These are phyloP conservation scores for Conistra vaccinii DNA, from an alignment of 2,888 invertebrate genomes.

Conservation along the genomic window DNA sequence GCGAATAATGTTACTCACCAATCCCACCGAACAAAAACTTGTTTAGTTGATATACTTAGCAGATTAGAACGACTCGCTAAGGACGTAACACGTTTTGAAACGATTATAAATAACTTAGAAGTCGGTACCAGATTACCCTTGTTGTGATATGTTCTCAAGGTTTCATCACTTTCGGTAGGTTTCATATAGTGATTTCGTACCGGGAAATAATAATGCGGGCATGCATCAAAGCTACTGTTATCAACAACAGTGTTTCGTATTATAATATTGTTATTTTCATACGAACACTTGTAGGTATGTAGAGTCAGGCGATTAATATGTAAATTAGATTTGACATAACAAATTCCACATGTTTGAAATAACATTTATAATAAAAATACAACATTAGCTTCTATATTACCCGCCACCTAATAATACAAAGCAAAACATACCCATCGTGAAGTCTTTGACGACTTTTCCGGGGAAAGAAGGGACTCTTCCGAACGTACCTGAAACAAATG, in stretches of 20 bases:
- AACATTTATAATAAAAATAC: background rate
- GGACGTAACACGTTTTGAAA: slow-evolving; percentile 41
- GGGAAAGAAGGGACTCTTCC: slow-evolving; percentile 86
- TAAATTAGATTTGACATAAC: slow-evolving; percentile 17
- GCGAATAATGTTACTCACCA: slow-evolving; percentile 65
- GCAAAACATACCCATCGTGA: slow-evolving; percentile 87
- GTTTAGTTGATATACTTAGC: slow-evolving; percentile 59
- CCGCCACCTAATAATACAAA: slow-evolving; percentile 77
- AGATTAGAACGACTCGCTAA: slow-evolving; percentile 48
- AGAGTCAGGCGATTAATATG: slow-evolving; percentile 21
- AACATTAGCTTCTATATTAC: slow-evolving; percentile 45
- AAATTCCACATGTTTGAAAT: slow-evolving; percentile 22
- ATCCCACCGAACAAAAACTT: slow-evolving; percentile 57
- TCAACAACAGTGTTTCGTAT: background rate
- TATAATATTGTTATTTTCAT: slow-evolving; percentile 13
- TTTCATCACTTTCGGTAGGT: background rate
- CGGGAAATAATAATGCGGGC: background rate
- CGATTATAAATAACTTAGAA: slow-evolving; percentile 38
- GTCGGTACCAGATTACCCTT: slow-evolving; percentile 20
- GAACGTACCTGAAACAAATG: slow-evolving; percentile 87
- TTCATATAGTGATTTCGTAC: background rate
- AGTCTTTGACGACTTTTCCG: slow-evolving; percentile 83
- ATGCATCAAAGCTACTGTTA: background rate
- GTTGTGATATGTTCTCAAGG: slow-evolving; percentile 21
- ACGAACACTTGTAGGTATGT: slow-evolving; percentile 13